These are phyloP conservation scores for Physocephala rufipes DNA, from an alignment of 2,888 invertebrate genomes.

Conservation along the genomic window DNA sequence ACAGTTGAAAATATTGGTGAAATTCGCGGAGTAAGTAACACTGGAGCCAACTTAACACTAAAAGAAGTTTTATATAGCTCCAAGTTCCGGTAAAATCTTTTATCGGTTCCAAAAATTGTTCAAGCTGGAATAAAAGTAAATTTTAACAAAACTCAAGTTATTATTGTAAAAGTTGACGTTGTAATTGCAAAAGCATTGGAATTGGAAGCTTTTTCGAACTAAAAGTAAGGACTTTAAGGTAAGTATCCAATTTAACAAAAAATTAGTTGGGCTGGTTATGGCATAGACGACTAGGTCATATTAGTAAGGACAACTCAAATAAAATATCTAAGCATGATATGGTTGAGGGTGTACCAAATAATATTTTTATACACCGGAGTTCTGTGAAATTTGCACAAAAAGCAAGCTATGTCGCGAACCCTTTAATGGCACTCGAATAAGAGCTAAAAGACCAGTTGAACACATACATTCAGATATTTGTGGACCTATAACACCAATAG, in stretches of 20 bases:
- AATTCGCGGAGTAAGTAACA: not conserved
- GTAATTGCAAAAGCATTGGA: too few relatives aligned
- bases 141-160: not conserved
- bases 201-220: too few relatives aligned
- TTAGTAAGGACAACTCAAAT: too few relatives aligned
- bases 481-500: slow-evolving; percentile 34
- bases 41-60: not conserved
- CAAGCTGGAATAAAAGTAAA: too few relatives aligned
- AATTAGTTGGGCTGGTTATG: not conserved
- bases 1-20: not conserved
- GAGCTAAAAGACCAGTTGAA: slow-evolving; percentile 34
- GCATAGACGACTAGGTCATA: not conserved
- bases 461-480: slow-evolving; percentile 38
- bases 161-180: too few relatives aligned
- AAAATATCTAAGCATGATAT: too few relatives aligned
- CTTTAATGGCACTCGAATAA: too few relatives aligned
- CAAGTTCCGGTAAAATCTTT: not conserved
- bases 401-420: too few relatives aligned
- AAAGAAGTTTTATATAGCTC: not conserved
- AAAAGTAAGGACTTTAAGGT: too few relatives aligned
- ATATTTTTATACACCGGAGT: too few relatives aligned
- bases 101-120: not conserved
- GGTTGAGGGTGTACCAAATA: too few relatives aligned
- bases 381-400: too few relatives aligned
- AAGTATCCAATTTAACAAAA: not conserved